A percentile compares a stretch with the other conserved stretches of the same genome.
phyloP scores from a whole-genome alignment of 2,113 vertebrate genomes.

The Mixornis gularis region DNA sequence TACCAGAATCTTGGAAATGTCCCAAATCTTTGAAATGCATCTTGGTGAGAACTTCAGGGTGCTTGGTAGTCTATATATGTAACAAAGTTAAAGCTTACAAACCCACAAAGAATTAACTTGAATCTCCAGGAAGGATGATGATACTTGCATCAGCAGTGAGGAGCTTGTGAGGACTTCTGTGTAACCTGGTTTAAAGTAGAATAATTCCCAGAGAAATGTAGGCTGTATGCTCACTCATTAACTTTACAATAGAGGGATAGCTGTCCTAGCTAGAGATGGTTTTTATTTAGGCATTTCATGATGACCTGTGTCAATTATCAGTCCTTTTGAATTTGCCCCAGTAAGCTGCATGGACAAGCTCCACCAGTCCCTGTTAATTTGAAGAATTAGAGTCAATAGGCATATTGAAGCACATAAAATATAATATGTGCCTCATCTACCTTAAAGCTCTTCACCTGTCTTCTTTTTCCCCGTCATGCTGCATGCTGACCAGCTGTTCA shows the following conservation, averaged over 20 bases:
- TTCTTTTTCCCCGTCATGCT: neutral
- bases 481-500: neutral
- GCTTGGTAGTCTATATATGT: neutral
- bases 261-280: neutral
- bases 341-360: neutral
- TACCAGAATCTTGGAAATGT: neutral
- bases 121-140: neutral
- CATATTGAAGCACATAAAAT: neutral
- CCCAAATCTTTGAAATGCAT: neutral
- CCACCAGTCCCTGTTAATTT: neutral
- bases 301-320: neutral
- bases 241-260: neutral
- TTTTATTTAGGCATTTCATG: neutral
- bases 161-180: neutral
- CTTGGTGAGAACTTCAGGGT: neutral
- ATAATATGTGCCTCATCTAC: neutral
- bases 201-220: neutral
- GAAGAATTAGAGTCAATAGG: neutral
- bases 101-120: neutral
- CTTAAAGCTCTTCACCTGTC: neutral
- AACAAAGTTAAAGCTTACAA: neutral
- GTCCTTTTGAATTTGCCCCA: neutral
- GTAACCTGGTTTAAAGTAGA: neutral
- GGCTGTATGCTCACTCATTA: accelerated
- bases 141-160: neutral